Conservation (phyloP, 2,113 vertebrate species). For the Oenanthe oenanthe region DNA sequence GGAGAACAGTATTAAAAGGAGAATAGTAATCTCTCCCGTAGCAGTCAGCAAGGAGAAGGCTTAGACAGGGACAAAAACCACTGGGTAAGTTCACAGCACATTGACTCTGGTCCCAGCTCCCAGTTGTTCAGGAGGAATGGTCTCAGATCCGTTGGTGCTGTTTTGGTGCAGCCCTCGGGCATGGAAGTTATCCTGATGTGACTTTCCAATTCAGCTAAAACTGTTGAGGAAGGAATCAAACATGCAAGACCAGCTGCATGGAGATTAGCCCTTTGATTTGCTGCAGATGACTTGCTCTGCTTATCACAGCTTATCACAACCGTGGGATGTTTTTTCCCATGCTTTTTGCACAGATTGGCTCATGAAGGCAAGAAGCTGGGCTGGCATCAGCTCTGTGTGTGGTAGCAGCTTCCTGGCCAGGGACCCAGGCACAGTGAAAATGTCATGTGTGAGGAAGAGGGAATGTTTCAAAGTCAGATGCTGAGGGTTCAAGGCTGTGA, state of each 20-base stretch:
- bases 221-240: neutral
- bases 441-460: neutral
- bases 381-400: neutral
- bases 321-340: neutral
- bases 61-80: neutral
- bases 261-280: slow-evolving; percentile 28
- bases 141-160: neutral
- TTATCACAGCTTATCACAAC: neutral
- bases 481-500: neutral
- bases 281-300: neutral
- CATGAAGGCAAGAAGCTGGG: neutral
- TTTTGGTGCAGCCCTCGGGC: neutral
- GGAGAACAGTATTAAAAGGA: neutral
- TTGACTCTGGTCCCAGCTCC: rapidly evolving
- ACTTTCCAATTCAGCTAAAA: neutral
- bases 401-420: neutral
- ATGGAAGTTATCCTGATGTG: neutral
- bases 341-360: neutral
- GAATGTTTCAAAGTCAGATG: neutral
- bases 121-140: rapidly evolving
- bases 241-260: neutral
- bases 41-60: neutral
- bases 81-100: neutral
- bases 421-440: neutral
- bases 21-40: neutral